These are phyloP conservation scores for Drosophila anceps DNA, from an alignment of 2,888 invertebrate species.

Conservation along the genomic window DNA sequence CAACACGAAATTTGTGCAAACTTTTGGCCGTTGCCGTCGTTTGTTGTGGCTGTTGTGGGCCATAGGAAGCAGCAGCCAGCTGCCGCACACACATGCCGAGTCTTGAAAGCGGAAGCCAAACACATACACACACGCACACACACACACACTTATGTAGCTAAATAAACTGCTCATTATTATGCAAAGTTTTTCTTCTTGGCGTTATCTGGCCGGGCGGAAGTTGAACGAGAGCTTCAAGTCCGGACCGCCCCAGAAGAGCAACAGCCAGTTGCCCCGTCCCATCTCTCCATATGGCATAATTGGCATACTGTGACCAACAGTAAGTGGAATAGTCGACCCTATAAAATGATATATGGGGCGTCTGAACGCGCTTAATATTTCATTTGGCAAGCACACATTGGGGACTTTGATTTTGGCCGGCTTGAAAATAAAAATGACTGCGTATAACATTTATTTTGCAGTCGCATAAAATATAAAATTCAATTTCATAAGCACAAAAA, in stretches of 20 bases:
- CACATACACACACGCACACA: slow-evolving; percentile 19
- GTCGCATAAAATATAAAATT: slow-evolving; percentile 62
- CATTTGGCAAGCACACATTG: slow-evolving; percentile 64
- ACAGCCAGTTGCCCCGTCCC: slow-evolving; percentile 37
- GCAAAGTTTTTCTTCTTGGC: slow-evolving; percentile 68
- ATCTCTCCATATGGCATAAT: slow-evolving; percentile 56
- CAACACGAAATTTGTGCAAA: slow-evolving; percentile 64
- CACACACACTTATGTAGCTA: slow-evolving; percentile 24
- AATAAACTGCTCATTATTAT: slow-evolving; percentile 79
- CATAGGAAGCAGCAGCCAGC: slow-evolving; percentile 27
- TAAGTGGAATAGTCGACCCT: slow-evolving; percentile 19
- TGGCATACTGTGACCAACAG: slow-evolving; percentile 43
- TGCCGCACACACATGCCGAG: slow-evolving; percentile 32
- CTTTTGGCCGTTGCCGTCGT: slow-evolving; percentile 50
- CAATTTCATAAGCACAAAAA: slow-evolving; percentile 55
- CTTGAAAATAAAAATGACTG: slow-evolving; percentile 48
- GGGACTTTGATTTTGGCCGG: slow-evolving; percentile 61
- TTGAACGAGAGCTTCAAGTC: slow-evolving; percentile 33
- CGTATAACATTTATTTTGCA: slow-evolving; percentile 59
- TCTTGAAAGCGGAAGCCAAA: slow-evolving; percentile 59
- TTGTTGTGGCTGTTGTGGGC: slow-evolving; percentile 62
- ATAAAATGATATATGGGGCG: slow-evolving; percentile 35
- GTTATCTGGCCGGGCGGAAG: slow-evolving; percentile 62
- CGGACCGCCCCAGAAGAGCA: slow-evolving; percentile 27
- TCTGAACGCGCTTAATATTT: slow-evolving; percentile 58